A percentile compares a stretch with the other conserved stretches of the same genome.
phyloP scores from a whole-genome alignment of 2,113 vertebrate genomes.

The Aegithalos caudatus region DNA sequence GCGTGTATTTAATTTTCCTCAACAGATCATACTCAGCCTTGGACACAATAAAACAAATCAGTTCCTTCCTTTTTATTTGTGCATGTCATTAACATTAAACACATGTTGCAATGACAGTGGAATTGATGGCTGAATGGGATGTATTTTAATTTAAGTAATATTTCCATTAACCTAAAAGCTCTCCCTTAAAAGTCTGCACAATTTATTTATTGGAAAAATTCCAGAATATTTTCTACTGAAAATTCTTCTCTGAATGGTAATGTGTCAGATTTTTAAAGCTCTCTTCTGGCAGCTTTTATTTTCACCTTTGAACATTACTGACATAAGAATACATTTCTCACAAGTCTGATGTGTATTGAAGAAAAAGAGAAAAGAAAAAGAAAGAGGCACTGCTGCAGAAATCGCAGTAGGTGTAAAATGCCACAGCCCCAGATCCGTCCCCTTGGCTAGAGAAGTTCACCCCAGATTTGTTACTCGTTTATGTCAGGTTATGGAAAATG shows the following conservation, averaged over 20 bases:
- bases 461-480: not conserved
- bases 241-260: slow-evolving; percentile 56
- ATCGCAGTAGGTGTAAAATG: not conserved
- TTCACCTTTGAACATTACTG: not conserved
- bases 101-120: slow-evolving; percentile 37
- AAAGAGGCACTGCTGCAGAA: not conserved
- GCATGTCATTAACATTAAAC: slow-evolving; percentile 49
- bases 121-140: slow-evolving; percentile 63
- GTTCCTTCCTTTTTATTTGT: slow-evolving; percentile 45
- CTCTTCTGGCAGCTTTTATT: slow-evolving; percentile 12
- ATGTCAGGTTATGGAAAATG: not conserved
- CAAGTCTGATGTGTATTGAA: not conserved
- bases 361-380: not conserved
- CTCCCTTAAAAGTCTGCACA: slow-evolving; percentile 61
- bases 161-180: slow-evolving; percentile 70
- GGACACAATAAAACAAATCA: slow-evolving; percentile 10
- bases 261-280: slow-evolving; percentile 12
- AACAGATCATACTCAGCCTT: not conserved
- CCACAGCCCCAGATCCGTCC: not conserved
- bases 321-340: slow-evolving; percentile 16
- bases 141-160: slow-evolving; percentile 68
- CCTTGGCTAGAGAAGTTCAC: not conserved
- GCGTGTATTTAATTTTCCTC: not conserved
- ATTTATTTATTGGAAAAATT: slow-evolving; percentile 69
- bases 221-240: slow-evolving; percentile 42